Evolutionary conservation across 1,140 invertebrate genomes (phyloP).

Genomic region (Lucilia cuprina): DNA sequence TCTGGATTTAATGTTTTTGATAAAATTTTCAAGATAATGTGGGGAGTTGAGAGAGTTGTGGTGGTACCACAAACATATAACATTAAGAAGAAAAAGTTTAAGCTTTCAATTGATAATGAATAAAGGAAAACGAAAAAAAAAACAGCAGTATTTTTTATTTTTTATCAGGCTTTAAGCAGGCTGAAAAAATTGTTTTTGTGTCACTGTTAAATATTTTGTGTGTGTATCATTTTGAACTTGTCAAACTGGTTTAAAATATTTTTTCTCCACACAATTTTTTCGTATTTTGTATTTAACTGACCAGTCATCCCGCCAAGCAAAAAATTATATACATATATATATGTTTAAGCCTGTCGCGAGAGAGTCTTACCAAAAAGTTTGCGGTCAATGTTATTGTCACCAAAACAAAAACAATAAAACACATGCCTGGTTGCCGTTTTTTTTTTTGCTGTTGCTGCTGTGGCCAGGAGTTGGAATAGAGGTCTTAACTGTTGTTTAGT

Average conservation of each 20-base stretch:
- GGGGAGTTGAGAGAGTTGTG: not conserved
- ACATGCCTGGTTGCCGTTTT: not conserved
- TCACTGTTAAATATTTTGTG: conserved; percentile 28
- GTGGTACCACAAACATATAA: not conserved
- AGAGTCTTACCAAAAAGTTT: conserved; percentile 8
- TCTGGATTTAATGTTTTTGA: not conserved
- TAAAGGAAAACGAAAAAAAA: not conserved
- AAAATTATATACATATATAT: not conserved
- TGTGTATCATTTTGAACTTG: conserved; percentile 14
- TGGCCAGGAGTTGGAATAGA: not conserved
- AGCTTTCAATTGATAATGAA: conserved; percentile 24
- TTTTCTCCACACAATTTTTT: not conserved
- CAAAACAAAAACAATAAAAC: not conserved
- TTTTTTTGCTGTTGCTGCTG: not conserved
- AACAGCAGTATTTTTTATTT: not conserved
- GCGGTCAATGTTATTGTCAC: conserved; percentile 33
- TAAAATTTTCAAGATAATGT: conserved; percentile 26
- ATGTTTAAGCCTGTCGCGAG: conserved; percentile 1
- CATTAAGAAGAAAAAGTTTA: conserved; percentile 20
- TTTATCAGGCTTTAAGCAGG: not conserved
- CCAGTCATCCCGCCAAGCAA: conserved; percentile 16
- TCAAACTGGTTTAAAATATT: conserved; percentile 26
- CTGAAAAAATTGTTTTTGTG: conserved; percentile 18
- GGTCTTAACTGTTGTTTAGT: conserved; percentile 27
- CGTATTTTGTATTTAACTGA: conserved; percentile 7